phyloP scores from a whole-genome alignment of 2,797 vertebrate species.

The Danio tinwini region DNA sequence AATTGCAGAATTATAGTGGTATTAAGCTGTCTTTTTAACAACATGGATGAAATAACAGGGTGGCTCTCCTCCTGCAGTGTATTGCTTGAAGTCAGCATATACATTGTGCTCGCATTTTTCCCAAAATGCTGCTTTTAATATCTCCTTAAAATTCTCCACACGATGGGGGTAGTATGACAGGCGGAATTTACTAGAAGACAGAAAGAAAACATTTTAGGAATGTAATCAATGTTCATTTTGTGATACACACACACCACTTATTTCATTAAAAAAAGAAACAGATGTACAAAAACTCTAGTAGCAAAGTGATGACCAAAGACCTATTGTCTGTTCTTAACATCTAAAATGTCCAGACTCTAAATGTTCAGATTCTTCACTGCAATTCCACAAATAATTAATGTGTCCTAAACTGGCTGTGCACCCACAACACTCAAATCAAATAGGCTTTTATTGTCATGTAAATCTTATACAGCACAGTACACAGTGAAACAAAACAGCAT shows the following conservation, averaged over 20 bases:
- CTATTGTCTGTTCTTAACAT: not conserved
- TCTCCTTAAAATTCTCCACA: slow-evolving; percentile 84
- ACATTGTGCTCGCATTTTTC: slow-evolving; percentile 87
- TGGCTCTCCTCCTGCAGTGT: slow-evolving; percentile 72
- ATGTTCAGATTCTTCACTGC: too few relatives aligned
- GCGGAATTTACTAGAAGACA: slow-evolving; percentile 89
- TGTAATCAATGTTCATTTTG: not conserved
- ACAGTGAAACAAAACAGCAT: too few relatives aligned
- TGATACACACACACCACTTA: not conserved
- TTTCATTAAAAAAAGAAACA: not conserved
- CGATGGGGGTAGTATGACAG: slow-evolving; percentile 96
- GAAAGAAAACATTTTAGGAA: slow-evolving; percentile 17
- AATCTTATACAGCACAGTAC: too few relatives aligned
- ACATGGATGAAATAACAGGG: slow-evolving; percentile 98
- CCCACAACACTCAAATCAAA: too few relatives aligned
- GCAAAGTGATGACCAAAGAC: not conserved
- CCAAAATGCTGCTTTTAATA: slow-evolving; percentile 85
- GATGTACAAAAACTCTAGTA: not conserved
- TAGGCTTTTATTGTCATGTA: too few relatives aligned
- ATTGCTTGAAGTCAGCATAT: slow-evolving; percentile 91
- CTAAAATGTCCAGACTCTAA: not conserved
- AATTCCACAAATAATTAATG: not conserved
- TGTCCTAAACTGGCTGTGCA: too few relatives aligned
- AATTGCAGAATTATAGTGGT: not conserved
- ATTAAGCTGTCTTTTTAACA: slow-evolving; percentile 84